Evolutionary conservation across 2,113 vertebrate species (phyloP), one percentile per base, ranked within the genome.

Genomic region (Sinocyclocheilus anshuiensis): DNA sequence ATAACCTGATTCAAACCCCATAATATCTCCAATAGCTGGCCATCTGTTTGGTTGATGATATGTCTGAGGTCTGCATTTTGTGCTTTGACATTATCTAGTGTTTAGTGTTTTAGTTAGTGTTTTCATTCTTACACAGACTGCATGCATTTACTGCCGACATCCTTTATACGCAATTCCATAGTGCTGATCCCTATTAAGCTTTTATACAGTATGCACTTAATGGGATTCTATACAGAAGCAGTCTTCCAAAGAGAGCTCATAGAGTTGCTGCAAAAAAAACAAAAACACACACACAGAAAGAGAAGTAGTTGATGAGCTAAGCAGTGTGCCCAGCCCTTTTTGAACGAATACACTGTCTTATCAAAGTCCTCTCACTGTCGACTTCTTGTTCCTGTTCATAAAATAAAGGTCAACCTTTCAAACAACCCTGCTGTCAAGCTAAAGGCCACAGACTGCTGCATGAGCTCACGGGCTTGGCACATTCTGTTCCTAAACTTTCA

Each of bases 341-440:
- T 80, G 57, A 84, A 42, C 72, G 83, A 86, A 86, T 45, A 57
- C 53, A 45, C 24, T 72, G n/a, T 61, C 81, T 84, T 76, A 84
- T 80, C 81, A 80, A 45, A 83, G 50, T 48, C 85, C 81, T 65
- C 71, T 79, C 45, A 78, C 29, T 74, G 78, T 83, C 57, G 24
- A 63, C 81, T 4, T 36, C 76, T 36, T 69, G 77, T 67, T 59
- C 36, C 48, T 81, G 76, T 77, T 80, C 20, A 81, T 16, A 57
- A 87, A 81, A 42, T 79, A 89, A 84, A 84, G 86, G 83, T 85
- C 79, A 85, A 79, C 13, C 55, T 81, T 89, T 81, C 67, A 84
- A 33, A 59, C 83, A 79, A 20, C 33, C n/a, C 75, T 71, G 42
- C 88, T 71, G 15, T 71, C 22, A 75, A 33, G 39, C 63, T 33